These are phyloP conservation scores for Dromococcyx pavoninus DNA, from an alignment of 2,797 vertebrate species.

Conservation along the genomic window DNA sequence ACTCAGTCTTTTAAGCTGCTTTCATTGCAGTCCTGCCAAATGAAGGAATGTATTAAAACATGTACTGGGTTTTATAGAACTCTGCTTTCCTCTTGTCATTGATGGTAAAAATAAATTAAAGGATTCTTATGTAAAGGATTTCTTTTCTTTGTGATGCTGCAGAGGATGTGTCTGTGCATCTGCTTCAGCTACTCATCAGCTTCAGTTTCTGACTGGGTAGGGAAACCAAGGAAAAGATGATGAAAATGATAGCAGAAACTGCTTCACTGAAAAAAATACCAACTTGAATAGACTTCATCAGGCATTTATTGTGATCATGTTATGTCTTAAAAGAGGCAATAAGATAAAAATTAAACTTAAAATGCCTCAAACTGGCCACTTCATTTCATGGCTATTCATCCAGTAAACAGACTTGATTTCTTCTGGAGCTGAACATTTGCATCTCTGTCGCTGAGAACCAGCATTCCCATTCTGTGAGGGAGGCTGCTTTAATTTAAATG, in stretches of 20 bases:
- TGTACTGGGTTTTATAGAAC: not conserved
- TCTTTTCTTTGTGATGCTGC: not conserved
- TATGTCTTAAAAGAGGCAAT: not conserved
- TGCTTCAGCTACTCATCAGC: not conserved
- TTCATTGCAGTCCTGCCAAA: not conserved
- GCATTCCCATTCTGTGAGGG: not conserved
- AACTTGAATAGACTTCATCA: not conserved
- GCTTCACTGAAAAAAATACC: not conserved
- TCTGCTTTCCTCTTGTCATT: conserved; percentile 1
- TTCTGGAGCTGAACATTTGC: not conserved
- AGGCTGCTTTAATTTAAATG: not conserved
- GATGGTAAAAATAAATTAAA: conserved; percentile 38
- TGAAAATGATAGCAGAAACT: not conserved
- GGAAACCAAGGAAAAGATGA: not conserved
- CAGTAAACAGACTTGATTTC: not conserved
- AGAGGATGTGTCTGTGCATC: not conserved
- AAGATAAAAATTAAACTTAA: not conserved
- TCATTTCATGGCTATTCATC: not conserved
- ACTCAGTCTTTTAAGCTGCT: not conserved
- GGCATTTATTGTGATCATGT: not conserved
- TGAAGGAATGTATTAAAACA: not conserved
- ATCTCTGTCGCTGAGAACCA: not conserved
- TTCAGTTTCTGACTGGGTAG: not conserved
- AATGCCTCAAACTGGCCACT: not conserved
- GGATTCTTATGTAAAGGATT: not conserved